Evolutionary conservation across 2,888 invertebrate genomes (phyloP).

Genomic region (Osedax fenrisi): DNA sequence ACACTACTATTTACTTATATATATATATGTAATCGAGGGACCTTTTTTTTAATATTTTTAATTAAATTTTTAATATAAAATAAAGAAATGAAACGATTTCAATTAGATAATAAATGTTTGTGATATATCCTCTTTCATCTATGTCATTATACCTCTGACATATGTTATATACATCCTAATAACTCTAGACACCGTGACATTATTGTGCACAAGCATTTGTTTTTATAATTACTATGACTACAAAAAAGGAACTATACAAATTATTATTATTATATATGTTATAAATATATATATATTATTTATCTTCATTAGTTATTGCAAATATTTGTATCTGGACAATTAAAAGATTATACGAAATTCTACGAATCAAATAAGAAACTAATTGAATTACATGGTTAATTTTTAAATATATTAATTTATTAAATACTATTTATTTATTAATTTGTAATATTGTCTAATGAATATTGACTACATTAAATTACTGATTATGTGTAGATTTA

Average conservation of each 20-base stretch:
- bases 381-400: neutral
- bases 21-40: too few relatives aligned
- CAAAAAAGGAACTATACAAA: too few relatives aligned
- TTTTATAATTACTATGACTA: too few relatives aligned
- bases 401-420: neutral
- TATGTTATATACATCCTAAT: too few relatives aligned
- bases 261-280: too few relatives aligned
- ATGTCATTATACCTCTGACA: too few relatives aligned
- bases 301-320: conserved; percentile 58
- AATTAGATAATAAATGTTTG: neutral
- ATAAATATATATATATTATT: conserved; percentile 3
- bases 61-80: neutral
- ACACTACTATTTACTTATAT: too few relatives aligned
- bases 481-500: neutral
- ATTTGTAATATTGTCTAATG: neutral
- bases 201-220: too few relatives aligned
- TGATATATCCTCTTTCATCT: too few relatives aligned
- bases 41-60: neutral
- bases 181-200: too few relatives aligned
- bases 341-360: conserved; percentile 80
- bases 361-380: conserved; percentile 71
- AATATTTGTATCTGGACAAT: conserved; percentile 84
- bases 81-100: neutral
- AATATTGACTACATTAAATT: neutral
- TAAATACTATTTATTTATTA: neutral